Evolutionary conservation across 2,888 invertebrate genomes (phyloP).

Genomic region (Vandiemenella viatica): DNA sequence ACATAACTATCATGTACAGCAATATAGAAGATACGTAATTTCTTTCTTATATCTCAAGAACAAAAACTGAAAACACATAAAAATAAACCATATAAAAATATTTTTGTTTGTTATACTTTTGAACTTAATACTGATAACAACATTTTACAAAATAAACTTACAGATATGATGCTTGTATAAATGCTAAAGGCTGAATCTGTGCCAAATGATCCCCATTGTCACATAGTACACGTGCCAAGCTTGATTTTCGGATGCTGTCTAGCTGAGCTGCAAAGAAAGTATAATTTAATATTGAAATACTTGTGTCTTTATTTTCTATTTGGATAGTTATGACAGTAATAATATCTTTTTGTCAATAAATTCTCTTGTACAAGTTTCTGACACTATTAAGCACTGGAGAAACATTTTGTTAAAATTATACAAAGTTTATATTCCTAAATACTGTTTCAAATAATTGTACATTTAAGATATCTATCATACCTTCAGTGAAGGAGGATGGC

Average conservation of each 20-base stretch:
- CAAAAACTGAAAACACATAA: not conserved
- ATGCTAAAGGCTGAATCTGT: conserved; percentile 30
- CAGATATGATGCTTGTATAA: conserved; percentile 27
- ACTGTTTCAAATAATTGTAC: not conserved
- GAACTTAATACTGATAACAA: not conserved
- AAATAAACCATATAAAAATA: not conserved
- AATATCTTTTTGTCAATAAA: too few species aligned
- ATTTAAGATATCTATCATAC: conserved; percentile 23
- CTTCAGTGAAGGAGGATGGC: conserved; percentile 45
- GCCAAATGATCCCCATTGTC: conserved; percentile 57
- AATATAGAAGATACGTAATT: not conserved
- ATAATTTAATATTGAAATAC: not conserved
- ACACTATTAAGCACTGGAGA: not conserved
- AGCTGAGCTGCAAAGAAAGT: conserved; percentile 41
- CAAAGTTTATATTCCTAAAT: not conserved
- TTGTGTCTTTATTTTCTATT: not conserved
- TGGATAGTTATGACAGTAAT: not conserved
- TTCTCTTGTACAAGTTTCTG: too few species aligned
- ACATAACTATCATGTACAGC: not conserved
- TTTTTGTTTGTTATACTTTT: not conserved
- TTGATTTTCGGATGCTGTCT: conserved; percentile 48
- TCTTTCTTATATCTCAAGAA: not conserved
- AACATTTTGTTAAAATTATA: not conserved
- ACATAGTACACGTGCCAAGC: conserved; percentile 52
- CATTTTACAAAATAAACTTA: conserved; percentile 20